Evolutionary conservation across 1,140 invertebrate genomes (phyloP).

Genomic region (Drosophila pruinosa): DNA sequence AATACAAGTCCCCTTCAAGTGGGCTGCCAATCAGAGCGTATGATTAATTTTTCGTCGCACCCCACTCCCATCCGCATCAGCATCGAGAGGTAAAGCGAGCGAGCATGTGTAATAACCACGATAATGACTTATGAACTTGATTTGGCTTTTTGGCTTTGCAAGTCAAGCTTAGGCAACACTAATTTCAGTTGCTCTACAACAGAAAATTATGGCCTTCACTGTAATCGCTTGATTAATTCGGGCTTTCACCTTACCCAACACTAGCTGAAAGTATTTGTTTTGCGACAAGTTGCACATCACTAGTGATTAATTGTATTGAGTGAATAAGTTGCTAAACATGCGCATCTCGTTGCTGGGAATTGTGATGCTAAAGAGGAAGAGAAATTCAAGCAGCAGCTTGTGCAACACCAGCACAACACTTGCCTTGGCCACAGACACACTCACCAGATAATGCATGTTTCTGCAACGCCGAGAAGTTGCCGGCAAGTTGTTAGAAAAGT

Average conservation of each 20-base stretch:
- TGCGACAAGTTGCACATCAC: neutral
- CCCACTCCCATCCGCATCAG: neutral
- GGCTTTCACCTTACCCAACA: neutral
- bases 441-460: conserved; percentile 1
- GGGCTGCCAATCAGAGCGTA: conserved; percentile 75
- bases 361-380: neutral
- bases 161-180: neutral
- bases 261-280: neutral
- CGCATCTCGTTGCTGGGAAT: neutral
- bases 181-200: neutral
- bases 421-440: conserved; percentile 24
- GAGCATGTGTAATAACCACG: conserved; percentile 6
- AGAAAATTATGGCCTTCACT: no score
- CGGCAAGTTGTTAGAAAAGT: conserved; percentile 61
- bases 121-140: conserved; percentile 5
- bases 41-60: conserved; percentile 73
- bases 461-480: conserved; percentile 23
- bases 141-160: neutral
- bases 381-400: conserved; percentile 44
- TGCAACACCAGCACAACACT: conserved; percentile 48
- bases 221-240: no score
- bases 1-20: conserved; percentile 49
- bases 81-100: neutral
- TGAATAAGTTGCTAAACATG: neutral
- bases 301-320: neutral